Conservation (phyloP, 1,140 invertebrate species). For the Eubasilissa regina region DNA sequence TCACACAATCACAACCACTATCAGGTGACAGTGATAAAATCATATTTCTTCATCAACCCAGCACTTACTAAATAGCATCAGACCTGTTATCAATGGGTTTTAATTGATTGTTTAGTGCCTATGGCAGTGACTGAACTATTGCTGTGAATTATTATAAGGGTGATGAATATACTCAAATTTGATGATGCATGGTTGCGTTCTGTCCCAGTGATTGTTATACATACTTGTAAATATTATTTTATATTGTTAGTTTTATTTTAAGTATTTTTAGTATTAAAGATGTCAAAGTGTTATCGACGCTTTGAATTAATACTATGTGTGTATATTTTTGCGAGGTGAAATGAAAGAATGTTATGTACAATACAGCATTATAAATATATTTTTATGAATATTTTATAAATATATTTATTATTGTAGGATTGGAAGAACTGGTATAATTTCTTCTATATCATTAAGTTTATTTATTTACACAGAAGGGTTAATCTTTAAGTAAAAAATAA, state of each 20-base stretch:
- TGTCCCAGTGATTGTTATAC: constrained; percentile 8
- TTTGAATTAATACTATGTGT: background rate
- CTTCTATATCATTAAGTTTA: constrained; percentile 7
- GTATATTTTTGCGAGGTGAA: background rate
- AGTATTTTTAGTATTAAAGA: background rate
- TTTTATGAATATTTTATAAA: background rate
- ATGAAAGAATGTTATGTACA: background rate
- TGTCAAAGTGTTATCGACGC: background rate
- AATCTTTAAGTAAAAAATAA: background rate
- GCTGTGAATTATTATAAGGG: no score
- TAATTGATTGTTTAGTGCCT: no score
- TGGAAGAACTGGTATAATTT: background rate
- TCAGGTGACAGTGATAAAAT: no score
- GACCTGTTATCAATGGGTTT: no score
- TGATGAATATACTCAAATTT: no score
- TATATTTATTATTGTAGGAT: background rate
- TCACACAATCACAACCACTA: no score
- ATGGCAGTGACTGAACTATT: no score
- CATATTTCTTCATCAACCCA: no score
- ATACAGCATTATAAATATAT: no score
- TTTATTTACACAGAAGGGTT: constrained; percentile 9
- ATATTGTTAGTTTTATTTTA: background rate
- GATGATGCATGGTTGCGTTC: background rate
- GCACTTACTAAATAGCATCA: no score
- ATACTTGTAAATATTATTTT: constrained; percentile 8